Evolutionary conservation across 92 coral and sea anemone genomes (phyloP).

Genomic region (Virgularia gustaviana): DNA sequence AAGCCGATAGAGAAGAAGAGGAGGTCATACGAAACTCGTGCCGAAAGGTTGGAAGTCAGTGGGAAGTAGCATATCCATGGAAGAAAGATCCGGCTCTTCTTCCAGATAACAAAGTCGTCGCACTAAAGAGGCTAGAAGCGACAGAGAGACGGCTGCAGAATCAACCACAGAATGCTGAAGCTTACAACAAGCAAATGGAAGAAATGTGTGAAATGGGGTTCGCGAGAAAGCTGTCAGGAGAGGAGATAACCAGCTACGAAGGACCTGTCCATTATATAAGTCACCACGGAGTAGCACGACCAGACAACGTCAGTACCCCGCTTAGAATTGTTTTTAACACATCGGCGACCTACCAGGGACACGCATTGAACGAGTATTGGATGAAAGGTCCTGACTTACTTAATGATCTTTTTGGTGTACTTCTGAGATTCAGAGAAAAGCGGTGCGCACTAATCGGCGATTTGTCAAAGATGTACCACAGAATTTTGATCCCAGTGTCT

Average conservation of each 20-base stretch:
- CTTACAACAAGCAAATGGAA: slow-evolving; percentile 46
- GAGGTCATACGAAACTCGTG: too few relatives aligned
- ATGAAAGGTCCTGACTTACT: slow-evolving; percentile 57
- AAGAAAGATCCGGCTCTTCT: slow-evolving; percentile 29
- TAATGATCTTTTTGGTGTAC: slow-evolving; percentile 45
- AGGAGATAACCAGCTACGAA: too few relatives aligned
- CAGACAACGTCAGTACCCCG: slow-evolving; percentile 56
- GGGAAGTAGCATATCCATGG: slow-evolving; percentile 50
- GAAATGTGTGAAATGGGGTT: slow-evolving; percentile 14
- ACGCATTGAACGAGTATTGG: slow-evolving; percentile 24
- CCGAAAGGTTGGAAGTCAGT: slow-evolving; percentile 42
- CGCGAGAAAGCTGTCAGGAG: slow-evolving; percentile 15
- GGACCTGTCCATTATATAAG: too few relatives aligned
- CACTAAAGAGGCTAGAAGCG: slow-evolving; percentile 37
- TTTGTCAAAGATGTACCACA: slow-evolving; percentile 52
- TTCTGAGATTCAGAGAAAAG: slow-evolving; percentile 48
- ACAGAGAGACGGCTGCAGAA: slow-evolving; percentile 38
- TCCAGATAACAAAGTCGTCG: slow-evolving; percentile 35
- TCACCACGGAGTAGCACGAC: slow-evolving; percentile 29
- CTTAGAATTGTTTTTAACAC: slow-evolving; percentile 56
- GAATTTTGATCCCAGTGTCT: slow-evolving; percentile 38
- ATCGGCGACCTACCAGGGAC: slow-evolving; percentile 51
- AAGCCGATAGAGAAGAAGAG: too few relatives aligned
- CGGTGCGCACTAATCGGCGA: slow-evolving; percentile 45
- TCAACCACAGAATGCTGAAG: slow-evolving; percentile 30